Conservation (phyloP, 1,140 invertebrate species). For the Gonioctena quinquepunctata region DNA sequence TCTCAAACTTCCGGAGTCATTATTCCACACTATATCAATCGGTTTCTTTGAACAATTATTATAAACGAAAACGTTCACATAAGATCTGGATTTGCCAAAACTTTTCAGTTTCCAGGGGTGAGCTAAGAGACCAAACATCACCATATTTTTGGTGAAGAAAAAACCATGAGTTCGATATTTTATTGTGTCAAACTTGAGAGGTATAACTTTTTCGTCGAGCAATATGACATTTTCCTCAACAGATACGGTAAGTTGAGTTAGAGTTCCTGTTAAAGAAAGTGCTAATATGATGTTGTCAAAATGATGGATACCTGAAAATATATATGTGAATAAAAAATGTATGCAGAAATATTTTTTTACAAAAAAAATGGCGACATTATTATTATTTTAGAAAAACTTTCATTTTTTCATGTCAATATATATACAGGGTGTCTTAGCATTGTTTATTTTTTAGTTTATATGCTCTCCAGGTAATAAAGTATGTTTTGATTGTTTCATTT, state of each 20-base stretch:
- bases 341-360: too few relatives aligned
- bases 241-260: constrained; percentile 40
- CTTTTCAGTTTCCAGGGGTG: constrained; percentile 29
- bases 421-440: too few relatives aligned
- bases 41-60: constrained; percentile 30
- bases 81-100: constrained; percentile 27
- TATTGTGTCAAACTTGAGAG: constrained; percentile 29
- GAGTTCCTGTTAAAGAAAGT: constrained; percentile 29
- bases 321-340: too few relatives aligned
- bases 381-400: neutral
- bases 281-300: constrained; percentile 35
- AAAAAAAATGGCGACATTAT: too few relatives aligned
- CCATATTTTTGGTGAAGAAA: constrained; percentile 32
- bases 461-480: too few relatives aligned
- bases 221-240: constrained; percentile 25
- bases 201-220: constrained; percentile 30
- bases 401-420: too few relatives aligned
- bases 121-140: constrained; percentile 29
- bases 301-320: constrained; percentile 32
- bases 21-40: constrained; percentile 36
- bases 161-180: constrained; percentile 32
- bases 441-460: too few relatives aligned
- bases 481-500: too few relatives aligned
- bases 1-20: constrained; percentile 27
- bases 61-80: constrained; percentile 33